Evolutionary conservation across 2,888 invertebrate species (phyloP).

Genomic region (Polyploca ridens): DNA sequence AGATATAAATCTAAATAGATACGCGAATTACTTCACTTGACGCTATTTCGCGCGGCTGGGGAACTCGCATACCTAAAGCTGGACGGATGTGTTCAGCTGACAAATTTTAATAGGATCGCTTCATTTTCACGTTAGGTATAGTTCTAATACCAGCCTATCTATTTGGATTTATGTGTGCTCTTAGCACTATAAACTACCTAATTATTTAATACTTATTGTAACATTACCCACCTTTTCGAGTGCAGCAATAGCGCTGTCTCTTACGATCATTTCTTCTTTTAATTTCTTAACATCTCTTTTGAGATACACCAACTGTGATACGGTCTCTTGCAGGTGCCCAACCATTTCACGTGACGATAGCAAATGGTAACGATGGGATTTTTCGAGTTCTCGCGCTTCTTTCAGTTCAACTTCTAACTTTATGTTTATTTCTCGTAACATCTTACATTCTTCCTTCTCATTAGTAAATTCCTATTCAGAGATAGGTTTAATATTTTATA

Average conservation of each 20-base stretch:
- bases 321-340: slow-evolving; percentile 73
- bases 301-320: slow-evolving; percentile 72
- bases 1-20: too few relatives aligned
- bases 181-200: too few relatives aligned
- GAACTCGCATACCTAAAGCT: too few relatives aligned
- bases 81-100: too few relatives aligned
- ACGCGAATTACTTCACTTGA: too few relatives aligned
- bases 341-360: slow-evolving; percentile 75
- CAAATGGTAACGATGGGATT: slow-evolving; percentile 74
- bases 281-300: slow-evolving; percentile 71
- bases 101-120: too few relatives aligned
- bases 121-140: too few relatives aligned
- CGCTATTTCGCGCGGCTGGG: too few relatives aligned
- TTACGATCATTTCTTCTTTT: slow-evolving; percentile 61
- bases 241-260: slow-evolving; percentile 51
- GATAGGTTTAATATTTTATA: neutral
- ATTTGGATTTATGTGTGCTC: too few relatives aligned
- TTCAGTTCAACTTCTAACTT: slow-evolving; percentile 68
- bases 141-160: too few relatives aligned
- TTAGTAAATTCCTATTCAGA: slow-evolving; percentile 58
- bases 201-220: neutral
- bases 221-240: slow-evolving; percentile 56
- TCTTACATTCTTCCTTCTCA: slow-evolving; percentile 66
- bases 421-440: slow-evolving; percentile 58
- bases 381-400: slow-evolving; percentile 70